Conservation (phyloP, 1,140 invertebrate species). For the Drosophila kikkawai region DNA sequence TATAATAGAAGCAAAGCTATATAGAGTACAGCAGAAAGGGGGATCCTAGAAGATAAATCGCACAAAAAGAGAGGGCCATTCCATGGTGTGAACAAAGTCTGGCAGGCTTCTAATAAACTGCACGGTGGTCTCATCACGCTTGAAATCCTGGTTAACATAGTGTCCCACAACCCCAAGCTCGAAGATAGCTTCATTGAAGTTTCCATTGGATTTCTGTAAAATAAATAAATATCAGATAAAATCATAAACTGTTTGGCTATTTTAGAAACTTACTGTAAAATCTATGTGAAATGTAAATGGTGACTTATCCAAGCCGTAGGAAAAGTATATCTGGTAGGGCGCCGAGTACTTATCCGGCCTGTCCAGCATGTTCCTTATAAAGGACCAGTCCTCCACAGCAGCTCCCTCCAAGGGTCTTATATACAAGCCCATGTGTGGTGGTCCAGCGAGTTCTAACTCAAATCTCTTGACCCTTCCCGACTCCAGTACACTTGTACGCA, state of each 20-base stretch:
- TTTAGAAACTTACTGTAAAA: slow-evolving; percentile 85
- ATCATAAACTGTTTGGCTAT: background rate
- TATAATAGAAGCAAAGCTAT: slow-evolving; percentile 33
- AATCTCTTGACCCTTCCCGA: slow-evolving; percentile 41
- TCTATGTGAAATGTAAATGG: slow-evolving; percentile 88
- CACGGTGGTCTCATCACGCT: slow-evolving; percentile 37
- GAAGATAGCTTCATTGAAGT: slow-evolving; percentile 49
- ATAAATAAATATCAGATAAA: background rate
- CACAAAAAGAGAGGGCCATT: slow-evolving; percentile 75
- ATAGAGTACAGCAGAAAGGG: background rate
- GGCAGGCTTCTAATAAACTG: slow-evolving; percentile 69
- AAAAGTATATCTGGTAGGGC: slow-evolving; percentile 90
- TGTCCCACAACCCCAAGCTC: slow-evolving; percentile 73
- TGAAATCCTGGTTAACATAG: slow-evolving; percentile 63
- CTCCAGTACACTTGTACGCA: slow-evolving; percentile 28
- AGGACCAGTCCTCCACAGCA: slow-evolving; percentile 87
- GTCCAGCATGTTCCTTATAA: slow-evolving; percentile 86
- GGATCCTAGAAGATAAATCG: slow-evolving; percentile 61
- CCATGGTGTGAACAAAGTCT: slow-evolving; percentile 69
- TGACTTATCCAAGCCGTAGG: slow-evolving; percentile 87
- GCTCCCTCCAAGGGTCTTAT: slow-evolving; percentile 88
- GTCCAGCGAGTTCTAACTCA: slow-evolving; percentile 86
- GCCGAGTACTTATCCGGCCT: slow-evolving; percentile 86
- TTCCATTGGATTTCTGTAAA: slow-evolving; percentile 39
- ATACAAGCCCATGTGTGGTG: slow-evolving; percentile 90